Percentiles rank a stretch among this genome's conserved stretches.
Evolutionary conservation across 1,140 invertebrate species (phyloP).

Genomic region (Thaumatotibia leucotreta): DNA sequence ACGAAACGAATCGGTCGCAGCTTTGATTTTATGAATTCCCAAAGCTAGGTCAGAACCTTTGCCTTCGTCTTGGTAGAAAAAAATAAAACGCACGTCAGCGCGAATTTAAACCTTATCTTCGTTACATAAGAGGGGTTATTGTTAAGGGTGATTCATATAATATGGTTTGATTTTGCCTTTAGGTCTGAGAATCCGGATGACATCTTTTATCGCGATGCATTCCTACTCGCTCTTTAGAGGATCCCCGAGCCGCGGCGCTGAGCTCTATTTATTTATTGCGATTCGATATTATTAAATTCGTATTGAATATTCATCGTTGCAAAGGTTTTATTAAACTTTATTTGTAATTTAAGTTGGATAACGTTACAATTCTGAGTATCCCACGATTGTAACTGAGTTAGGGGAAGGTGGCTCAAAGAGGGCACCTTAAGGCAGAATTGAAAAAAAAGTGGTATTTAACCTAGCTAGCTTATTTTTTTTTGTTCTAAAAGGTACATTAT

Average conservation of each 20-base stretch:
- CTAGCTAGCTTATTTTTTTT: no score
- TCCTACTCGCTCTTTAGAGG: slow-evolving; percentile 58
- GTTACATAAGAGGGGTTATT: slow-evolving; percentile 31
- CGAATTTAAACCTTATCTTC: slow-evolving; percentile 32
- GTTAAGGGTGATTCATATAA: slow-evolving; percentile 19
- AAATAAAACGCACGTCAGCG: slow-evolving; percentile 32
- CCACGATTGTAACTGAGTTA: no score
- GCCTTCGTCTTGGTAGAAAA: slow-evolving; percentile 47
- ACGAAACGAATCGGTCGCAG: slow-evolving; percentile 41
- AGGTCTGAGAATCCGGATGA: slow-evolving; percentile 66
- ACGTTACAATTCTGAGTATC: no score
- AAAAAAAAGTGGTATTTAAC: no score
- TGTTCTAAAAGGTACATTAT: no score
- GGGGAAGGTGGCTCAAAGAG: no score
- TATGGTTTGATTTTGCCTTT: slow-evolving; percentile 50
- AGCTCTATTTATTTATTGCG: slow-evolving; percentile 25
- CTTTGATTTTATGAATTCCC: slow-evolving; percentile 71
- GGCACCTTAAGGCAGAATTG: no score
- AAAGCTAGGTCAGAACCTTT: slow-evolving; percentile 68
- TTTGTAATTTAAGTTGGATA: no score
- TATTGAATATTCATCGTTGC: not conserved
- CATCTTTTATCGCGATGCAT: slow-evolving; percentile 74
- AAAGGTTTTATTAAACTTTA: not conserved
- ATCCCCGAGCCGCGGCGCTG: slow-evolving; percentile 47
- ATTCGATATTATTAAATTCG: not conserved